A percentile compares a stretch with the other conserved stretches of the same genome.
Conservation (phyloP, 2,113 vertebrate species). For the Speoplatyrhinus poulsoni region DNA sequence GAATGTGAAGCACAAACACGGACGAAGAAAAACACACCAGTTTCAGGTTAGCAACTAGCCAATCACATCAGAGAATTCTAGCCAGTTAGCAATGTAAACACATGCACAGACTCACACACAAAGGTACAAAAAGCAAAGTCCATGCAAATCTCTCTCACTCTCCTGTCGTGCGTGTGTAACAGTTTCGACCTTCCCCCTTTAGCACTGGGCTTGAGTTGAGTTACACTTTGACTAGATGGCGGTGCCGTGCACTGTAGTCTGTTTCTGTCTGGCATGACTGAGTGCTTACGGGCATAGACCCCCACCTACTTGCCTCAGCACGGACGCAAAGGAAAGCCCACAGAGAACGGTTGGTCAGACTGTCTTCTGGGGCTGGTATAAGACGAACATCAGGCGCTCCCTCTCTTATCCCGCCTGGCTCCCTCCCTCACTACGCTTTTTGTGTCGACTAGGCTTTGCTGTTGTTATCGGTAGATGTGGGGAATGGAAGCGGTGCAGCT, state of each 20-base stretch:
- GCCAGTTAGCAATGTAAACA: constrained; percentile 57
- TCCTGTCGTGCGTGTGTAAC: constrained; percentile 13
- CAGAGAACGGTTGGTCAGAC: neutral
- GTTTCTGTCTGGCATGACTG: neutral
- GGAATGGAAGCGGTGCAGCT: constrained; percentile 57
- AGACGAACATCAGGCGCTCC: constrained; percentile 25
- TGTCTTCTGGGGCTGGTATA: constrained; percentile 1
- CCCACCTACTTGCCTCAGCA: neutral
- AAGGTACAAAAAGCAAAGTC: constrained; percentile 41
- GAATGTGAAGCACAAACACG: constrained; percentile 59
- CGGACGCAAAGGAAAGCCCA: neutral
- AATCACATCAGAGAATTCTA: constrained; percentile 35
- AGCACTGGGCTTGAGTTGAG: neutral
- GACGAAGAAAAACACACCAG: constrained; percentile 59
- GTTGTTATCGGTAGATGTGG: constrained; percentile 59
- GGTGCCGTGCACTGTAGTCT: neutral
- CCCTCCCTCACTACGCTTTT: constrained; percentile 13
- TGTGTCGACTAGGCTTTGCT: constrained; percentile 1
- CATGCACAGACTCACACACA: constrained; percentile 16
- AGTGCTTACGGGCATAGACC: constrained; percentile 5
- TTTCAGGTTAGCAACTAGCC: constrained; percentile 42
- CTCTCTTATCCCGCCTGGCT: neutral
- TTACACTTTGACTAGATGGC: neutral
- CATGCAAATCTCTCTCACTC: constrained; percentile 10
- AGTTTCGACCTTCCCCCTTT: constrained; percentile 11